phyloP scores from a whole-genome alignment of 1,140 invertebrate species.

The Geopemphigus sp. region DNA sequence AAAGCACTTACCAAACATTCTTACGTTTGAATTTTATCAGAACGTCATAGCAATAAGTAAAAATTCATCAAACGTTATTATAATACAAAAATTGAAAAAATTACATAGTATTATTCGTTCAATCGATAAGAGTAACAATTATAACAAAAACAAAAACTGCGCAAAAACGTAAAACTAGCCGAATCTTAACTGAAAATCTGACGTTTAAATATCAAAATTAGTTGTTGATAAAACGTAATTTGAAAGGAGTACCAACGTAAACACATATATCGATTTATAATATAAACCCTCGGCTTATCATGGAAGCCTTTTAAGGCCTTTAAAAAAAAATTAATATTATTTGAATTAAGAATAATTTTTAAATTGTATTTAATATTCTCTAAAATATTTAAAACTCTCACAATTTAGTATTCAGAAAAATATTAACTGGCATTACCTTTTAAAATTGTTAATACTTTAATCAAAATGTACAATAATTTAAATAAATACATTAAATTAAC shows the following conservation, averaged over 20 bases:
- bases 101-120: no score
- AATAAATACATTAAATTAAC: background rate
- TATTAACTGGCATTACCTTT: background rate
- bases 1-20: conserved; percentile 26
- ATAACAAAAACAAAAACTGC: background rate
- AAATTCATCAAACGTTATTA: background rate
- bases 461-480: background rate
- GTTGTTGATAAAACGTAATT: conserved; percentile 13
- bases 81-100: no score
- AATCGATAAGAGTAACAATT: background rate
- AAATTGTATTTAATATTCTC: background rate
- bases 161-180: conserved; percentile 1
- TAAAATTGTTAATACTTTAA: background rate
- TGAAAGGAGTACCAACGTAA: conserved; percentile 17
- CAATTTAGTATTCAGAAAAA: background rate
- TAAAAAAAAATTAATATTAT: background rate
- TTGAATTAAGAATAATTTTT: background rate
- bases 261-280: background rate
- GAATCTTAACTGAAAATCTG: background rate
- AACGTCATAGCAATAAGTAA: background rate
- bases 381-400: background rate
- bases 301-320: background rate
- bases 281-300: background rate
- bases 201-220: background rate
- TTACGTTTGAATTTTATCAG: background rate